These are phyloP conservation scores for Scaptomyza pallida DNA, from an alignment of 1,140 invertebrate species.

Conservation along the genomic window DNA sequence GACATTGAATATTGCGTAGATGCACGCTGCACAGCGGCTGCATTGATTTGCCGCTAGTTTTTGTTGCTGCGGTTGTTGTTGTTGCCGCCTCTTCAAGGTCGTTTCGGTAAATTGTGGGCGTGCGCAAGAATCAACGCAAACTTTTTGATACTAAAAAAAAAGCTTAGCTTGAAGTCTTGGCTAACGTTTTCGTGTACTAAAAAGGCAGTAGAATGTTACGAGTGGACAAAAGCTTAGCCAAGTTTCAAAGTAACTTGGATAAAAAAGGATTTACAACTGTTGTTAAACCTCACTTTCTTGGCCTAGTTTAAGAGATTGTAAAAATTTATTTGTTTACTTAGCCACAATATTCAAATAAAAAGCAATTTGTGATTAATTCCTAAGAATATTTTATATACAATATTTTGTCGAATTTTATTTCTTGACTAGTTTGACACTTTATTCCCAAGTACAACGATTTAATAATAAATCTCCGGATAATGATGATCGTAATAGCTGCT, in stretches of 20 bases:
- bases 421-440: constrained; percentile 20
- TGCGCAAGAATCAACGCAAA: constrained; percentile 17
- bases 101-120: constrained; percentile 21
- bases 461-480: constrained; percentile 29
- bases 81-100: constrained; percentile 55
- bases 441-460: background rate
- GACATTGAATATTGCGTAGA: constrained; percentile 64
- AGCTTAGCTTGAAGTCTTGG: background rate
- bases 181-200: background rate
- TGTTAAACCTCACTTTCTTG: too few relatives aligned
- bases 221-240: background rate
- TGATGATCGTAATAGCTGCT: constrained; percentile 29
- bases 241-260: background rate
- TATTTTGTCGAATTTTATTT: constrained; percentile 1
- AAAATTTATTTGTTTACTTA: constrained; percentile 11
- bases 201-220: background rate
- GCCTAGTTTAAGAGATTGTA: too few relatives aligned
- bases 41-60: constrained; percentile 56
- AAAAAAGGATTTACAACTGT: too few relatives aligned
- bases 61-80: constrained; percentile 20
- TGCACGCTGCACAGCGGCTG: constrained; percentile 42
- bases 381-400: constrained; percentile 1
- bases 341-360: constrained; percentile 9
- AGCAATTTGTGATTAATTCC: constrained; percentile 13
- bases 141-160: constrained; percentile 13